Evolutionary conservation across 2,797 vertebrate genomes (phyloP).

Genomic region (Cossypha dichroa): DNA sequence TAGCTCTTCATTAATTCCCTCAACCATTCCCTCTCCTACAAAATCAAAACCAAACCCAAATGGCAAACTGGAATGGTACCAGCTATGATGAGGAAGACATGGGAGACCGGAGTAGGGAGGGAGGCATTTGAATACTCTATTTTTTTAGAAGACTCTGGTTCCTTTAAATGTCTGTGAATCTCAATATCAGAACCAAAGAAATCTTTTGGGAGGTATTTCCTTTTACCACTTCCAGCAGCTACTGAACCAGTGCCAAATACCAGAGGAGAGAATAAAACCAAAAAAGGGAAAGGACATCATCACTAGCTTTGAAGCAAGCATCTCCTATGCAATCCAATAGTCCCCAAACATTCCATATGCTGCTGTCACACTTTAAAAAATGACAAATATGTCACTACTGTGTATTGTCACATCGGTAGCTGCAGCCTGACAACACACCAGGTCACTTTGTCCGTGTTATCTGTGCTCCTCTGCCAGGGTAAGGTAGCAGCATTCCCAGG

Average conservation of each 20-base stretch:
- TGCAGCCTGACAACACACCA: background rate
- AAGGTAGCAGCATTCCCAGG: background rate
- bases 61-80: background rate
- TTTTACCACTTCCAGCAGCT: conserved; percentile 6
- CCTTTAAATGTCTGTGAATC: conserved; percentile 6
- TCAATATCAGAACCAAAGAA: background rate
- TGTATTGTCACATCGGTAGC: background rate
- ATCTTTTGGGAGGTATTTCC: conserved; percentile 12
- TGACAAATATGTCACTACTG: background rate
- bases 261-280: background rate
- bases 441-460: background rate
- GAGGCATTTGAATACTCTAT: background rate
- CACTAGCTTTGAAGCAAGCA: background rate
- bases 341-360: background rate
- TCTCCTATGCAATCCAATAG: background rate
- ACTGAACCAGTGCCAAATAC: background rate
- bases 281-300: background rate
- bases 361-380: background rate
- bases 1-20: background rate
- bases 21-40: background rate
- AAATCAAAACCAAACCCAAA: background rate
- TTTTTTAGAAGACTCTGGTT: background rate
- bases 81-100: background rate
- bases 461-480: background rate
- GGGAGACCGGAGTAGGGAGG: rapidly evolving